Base-by-base conservation (phyloP, 2,888 invertebrate species). In the Drosophila lacicola region DNA sequence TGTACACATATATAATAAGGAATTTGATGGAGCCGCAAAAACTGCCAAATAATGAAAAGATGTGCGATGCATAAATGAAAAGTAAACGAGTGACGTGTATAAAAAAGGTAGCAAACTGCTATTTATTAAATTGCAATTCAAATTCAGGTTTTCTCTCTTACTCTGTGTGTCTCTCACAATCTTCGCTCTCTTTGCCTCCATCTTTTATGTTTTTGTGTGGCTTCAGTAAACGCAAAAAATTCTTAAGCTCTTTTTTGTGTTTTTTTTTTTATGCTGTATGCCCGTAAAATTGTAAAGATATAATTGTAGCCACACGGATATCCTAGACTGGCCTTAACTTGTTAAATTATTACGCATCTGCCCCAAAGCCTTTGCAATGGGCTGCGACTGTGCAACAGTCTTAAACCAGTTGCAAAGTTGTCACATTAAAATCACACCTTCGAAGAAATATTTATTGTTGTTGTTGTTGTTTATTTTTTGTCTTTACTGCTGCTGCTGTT, bases 361-460 rank as follows among this genome's bases (percentile, higher is more conserved):
- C n/a, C 49, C 57, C 57, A 34, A 19, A 29, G 37, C 36, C 25
- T 21, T 54, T 61, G 55, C 58, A 39, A 29, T 29, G 8, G 8
- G 29, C 44, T 54, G 39, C 14, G 45, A 39, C 50, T 37, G 45
- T 50, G 68, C 65, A 29, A 33, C 37, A 41, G 47, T 54, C 41
- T 14, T 74, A 78, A 87, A 82, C 85, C 80, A 85, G 89, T 83
- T 88, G 88, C 87, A 79, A 85, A 81, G 82, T 88, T 89, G 90
- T 90, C 88, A 88, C 89, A 87, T 88, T 85, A 88, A 83, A 86
- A 82, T 84, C 84, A 89, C 89, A 88, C 84, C 82, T 88, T 83
- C 75, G 69, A 77, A 79, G 71, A 75, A 79, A 77, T 82, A 85
- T 85, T 83, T 80, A 78, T 82, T 81, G 73, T 82, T 67, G 68